Evolutionary conservation across 2,797 vertebrate genomes (phyloP), one percentile per base, ranked within the genome.

Genomic region (Nannoperca australis): DNA sequence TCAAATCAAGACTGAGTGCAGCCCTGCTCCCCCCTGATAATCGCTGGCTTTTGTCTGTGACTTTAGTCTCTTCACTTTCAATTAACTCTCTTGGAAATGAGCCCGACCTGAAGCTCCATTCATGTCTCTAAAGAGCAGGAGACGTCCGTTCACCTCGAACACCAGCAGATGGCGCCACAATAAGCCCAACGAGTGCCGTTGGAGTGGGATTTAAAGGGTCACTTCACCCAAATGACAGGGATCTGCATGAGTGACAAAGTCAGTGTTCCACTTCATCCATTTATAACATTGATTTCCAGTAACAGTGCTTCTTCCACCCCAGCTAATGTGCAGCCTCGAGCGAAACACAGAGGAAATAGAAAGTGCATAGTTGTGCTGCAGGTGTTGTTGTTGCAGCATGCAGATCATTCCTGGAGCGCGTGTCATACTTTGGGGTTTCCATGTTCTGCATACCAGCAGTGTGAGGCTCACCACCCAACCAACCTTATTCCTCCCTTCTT

Each of bases 151-250:
- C 24, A 8, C 1, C 5, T 30, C 1, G 2, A 27, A 30, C 3
- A 58, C 86, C 94, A 91, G 85, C 80, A 94, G 94, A 65, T 86
- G 94, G 91, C 82, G 70, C 45, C 76, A 76, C 15, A 55, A 63
- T 5, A 32, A 66, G 62, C 36, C 63, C 36, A 27, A 12, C 2
- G 1, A 5, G 20, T 24, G 38, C 24, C 20, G 20, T 1, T 34
- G 18, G 0, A 11, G 40, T 4, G 0, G 36, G 12, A 22, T 30
- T 47, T 10, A 44, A 62, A 64, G 17, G 10, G 0, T 62, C 34
- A 36, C 3, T 18, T 40, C 27, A 53, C 3, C 6, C 22, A 24
- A 59, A 76, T 36, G 24, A n/a, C 55, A 70, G 32, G 20, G 55
- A 24, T 49, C 36, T 34, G 9, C 18, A 56, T 36, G 10, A 12